A percentile compares a stretch with the other conserved stretches of the same genome.
Evolutionary conservation across 2,113 vertebrate species (phyloP).

Genomic region (Arenaria interpres): DNA sequence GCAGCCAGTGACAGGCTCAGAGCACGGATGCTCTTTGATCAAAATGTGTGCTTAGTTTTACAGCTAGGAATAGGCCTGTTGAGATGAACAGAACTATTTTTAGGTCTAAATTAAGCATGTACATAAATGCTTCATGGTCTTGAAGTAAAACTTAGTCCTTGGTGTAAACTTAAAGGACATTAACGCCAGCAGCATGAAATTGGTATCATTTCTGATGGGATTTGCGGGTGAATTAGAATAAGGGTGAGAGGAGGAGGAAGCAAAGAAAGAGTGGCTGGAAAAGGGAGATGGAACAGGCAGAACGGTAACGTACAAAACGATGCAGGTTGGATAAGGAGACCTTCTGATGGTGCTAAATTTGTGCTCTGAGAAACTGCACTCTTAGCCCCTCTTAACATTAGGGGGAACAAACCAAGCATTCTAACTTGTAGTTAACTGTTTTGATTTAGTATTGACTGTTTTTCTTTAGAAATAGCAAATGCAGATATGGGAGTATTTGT

Average conservation of each 20-base stretch:
- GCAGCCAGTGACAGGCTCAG: background rate
- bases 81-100: background rate
- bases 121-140: background rate
- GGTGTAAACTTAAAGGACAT: background rate
- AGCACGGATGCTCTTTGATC: background rate
- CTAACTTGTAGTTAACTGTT: background rate
- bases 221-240: background rate
- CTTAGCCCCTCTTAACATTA: background rate
- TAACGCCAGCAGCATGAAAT: background rate
- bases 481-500: background rate
- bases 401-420: background rate
- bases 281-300: background rate
- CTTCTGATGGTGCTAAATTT: background rate
- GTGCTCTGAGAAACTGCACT: background rate
- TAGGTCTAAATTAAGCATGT: background rate
- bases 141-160: background rate
- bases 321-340: background rate
- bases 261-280: background rate
- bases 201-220: background rate
- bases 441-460: background rate
- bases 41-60: background rate
- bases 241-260: background rate
- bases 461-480: background rate
- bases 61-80: background rate
- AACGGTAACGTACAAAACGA: accelerated